Evolutionary conservation across 2,113 vertebrate species (phyloP), one percentile per base, ranked within the genome.

Genomic region (Larimichthys polyactis): DNA sequence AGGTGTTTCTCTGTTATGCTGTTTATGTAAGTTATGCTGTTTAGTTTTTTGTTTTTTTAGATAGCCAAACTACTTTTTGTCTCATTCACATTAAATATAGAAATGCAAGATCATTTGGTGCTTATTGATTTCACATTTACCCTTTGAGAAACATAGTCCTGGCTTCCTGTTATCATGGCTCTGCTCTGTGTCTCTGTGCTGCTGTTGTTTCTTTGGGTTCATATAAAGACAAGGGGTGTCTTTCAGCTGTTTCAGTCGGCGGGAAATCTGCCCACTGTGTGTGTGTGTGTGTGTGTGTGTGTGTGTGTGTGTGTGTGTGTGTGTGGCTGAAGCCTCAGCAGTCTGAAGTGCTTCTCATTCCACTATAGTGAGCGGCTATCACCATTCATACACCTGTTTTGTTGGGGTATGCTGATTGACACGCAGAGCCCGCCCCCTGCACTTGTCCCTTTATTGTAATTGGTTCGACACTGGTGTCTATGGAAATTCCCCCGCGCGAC

Each of bases 351-450:
- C 17, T 20, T 46, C 67, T 36, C 24, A 3, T 17, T 68, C 14
- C 57, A 55, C 48, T 43, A 54, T 22, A 58, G 63, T 65, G 27
- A 82, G 67, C 22, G 11, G 2, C 63, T 15, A 11, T 36, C 69
- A 48, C 67, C 78, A 59, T 79, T 75, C 75, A 79, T 66, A 75
- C 79, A 86, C 71, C 79, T 87, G 80, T 79, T 83, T 69, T 80
- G 81, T 83, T 80, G 55, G 55, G 48, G 49, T 40, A 27, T 46
- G 62, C 48, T 86, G 85, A 83, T 58, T 79, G 80, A 80, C 76
- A 78, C 43, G 0, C 63, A 55, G 55, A 54, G 15, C 51, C 77
- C 73, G 58, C 78, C 82, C 84, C 54, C 64, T 71, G 69, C 78
- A 70, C 86, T 70, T 66, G 73, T 81, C 62, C 68, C 32, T 46